Percentiles rank a stretch among this genome's conserved stretches.
These are phyloP conservation scores for Mythimna lalbum DNA, from an alignment of 2,888 invertebrate species.

Conservation along the genomic window DNA sequence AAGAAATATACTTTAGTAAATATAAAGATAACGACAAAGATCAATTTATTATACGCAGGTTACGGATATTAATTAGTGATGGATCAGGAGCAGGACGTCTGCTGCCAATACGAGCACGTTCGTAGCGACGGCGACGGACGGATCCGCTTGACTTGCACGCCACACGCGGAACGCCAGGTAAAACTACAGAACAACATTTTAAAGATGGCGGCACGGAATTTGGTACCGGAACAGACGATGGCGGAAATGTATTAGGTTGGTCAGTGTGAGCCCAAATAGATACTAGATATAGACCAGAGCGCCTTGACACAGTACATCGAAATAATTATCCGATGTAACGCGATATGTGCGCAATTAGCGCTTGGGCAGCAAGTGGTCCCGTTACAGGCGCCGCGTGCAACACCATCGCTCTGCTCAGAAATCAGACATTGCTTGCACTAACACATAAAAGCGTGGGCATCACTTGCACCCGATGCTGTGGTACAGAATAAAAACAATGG, in stretches of 20 bases:
- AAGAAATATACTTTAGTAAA: conserved; percentile 5
- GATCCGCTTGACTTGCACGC: conserved; percentile 12
- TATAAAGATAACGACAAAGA: conserved; percentile 7
- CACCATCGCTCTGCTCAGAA: neutral
- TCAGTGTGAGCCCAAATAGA: conserved; percentile 10
- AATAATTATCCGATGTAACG: conserved; percentile 30
- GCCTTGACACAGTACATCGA: conserved; percentile 15
- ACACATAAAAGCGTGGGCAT: neutral
- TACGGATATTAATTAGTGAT: neutral
- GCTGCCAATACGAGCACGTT: neutral
- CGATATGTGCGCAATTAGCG: conserved; percentile 39
- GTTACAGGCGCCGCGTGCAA: conserved; percentile 19
- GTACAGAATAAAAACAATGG: neutral
- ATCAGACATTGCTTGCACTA: neutral
- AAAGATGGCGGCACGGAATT: conserved; percentile 7
- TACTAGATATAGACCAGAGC: neutral
- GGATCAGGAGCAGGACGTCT: neutral
- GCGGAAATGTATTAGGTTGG: neutral
- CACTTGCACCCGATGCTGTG: neutral
- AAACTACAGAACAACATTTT: conserved; percentile 15
- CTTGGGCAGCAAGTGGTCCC: conserved; percentile 12
- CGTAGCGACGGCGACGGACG: neutral
- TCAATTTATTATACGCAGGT: neutral
- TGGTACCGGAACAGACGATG: conserved; percentile 11
- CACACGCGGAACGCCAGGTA: conserved; percentile 1